Percentiles rank a stretch among this genome's conserved stretches.
phyloP scores from a whole-genome alignment of 1,140 invertebrate genomes.

The Macrobrachium nipponense region DNA sequence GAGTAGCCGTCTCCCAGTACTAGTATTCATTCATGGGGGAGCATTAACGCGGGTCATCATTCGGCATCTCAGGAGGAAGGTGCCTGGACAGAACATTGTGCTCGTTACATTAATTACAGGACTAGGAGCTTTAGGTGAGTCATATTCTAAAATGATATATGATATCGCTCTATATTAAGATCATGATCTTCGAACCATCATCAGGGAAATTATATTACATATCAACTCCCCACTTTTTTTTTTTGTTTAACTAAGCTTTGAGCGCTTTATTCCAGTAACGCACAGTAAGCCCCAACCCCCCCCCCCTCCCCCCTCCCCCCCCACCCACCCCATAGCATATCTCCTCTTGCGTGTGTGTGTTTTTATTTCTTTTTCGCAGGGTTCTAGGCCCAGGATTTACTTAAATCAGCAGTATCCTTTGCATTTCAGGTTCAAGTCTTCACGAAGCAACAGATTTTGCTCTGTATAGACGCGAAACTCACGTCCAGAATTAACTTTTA shows the following conservation, averaged over 20 bases:
- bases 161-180: not conserved
- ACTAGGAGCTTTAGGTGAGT: constrained; percentile 28
- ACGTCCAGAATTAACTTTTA: too few relatives aligned
- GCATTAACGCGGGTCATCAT: not conserved
- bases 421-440: too few relatives aligned
- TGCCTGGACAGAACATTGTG: constrained; percentile 3
- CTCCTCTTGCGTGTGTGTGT: too few relatives aligned
- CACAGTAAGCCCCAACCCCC: too few relatives aligned
- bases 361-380: not conserved
- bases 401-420: not conserved
- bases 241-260: too few relatives aligned
- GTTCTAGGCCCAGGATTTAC: not conserved
- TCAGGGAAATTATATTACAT: too few relatives aligned
- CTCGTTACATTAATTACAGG: constrained; percentile 31
- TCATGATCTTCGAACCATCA: not conserved
- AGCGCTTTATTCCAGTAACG: too few relatives aligned
- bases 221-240: too few relatives aligned
- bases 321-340: too few relatives aligned
- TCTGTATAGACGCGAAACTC: too few relatives aligned
- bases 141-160: not conserved
- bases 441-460: too few relatives aligned
- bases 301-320: too few relatives aligned
- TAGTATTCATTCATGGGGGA: constrained; percentile 35
- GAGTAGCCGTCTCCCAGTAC: constrained; percentile 1
- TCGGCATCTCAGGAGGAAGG: not conserved